phyloP scores from a whole-genome alignment of 37 sponge, comb jelly and placozoan genomes.

The Theonella swinhoei region DNA sequence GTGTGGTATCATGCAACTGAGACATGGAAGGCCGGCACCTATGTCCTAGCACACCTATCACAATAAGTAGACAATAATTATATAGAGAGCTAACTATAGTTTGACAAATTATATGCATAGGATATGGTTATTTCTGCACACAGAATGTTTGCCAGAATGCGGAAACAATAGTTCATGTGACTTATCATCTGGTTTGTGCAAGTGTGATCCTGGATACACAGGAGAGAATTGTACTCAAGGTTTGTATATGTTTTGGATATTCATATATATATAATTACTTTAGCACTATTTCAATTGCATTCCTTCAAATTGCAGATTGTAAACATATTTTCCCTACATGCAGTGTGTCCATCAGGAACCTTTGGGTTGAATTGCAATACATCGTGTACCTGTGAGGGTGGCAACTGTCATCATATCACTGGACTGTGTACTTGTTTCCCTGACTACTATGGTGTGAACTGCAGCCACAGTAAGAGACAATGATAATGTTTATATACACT shows the following conservation, averaged over 20 bases:
- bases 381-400: slow-evolving; percentile 58
- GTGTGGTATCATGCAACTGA: neutral
- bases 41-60: too few relatives aligned
- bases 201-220: slow-evolving; percentile 71
- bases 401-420: slow-evolving; percentile 58
- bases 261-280: too few relatives aligned
- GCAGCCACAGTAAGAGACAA: slow-evolving; percentile 61
- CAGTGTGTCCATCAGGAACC: slow-evolving; percentile 40
- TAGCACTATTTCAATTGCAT: neutral
- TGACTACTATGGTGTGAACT: slow-evolving; percentile 58
- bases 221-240: slow-evolving; percentile 54
- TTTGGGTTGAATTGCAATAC: slow-evolving; percentile 61
- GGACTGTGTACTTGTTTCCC: slow-evolving; percentile 60
- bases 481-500: too few relatives aligned
- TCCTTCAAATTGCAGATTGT: neutral
- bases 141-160: slow-evolving; percentile 34
- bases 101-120: too few relatives aligned
- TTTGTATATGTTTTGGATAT: slow-evolving; percentile 5
- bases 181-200: slow-evolving; percentile 52
- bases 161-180: slow-evolving; percentile 59
- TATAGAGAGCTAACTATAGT: too few relatives aligned
- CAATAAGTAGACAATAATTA: too few relatives aligned
- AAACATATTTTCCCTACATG: neutral
- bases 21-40: too few relatives aligned
- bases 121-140: too few relatives aligned